Conservation (phyloP, 1,140 invertebrate species). For the Ladona fulva region DNA sequence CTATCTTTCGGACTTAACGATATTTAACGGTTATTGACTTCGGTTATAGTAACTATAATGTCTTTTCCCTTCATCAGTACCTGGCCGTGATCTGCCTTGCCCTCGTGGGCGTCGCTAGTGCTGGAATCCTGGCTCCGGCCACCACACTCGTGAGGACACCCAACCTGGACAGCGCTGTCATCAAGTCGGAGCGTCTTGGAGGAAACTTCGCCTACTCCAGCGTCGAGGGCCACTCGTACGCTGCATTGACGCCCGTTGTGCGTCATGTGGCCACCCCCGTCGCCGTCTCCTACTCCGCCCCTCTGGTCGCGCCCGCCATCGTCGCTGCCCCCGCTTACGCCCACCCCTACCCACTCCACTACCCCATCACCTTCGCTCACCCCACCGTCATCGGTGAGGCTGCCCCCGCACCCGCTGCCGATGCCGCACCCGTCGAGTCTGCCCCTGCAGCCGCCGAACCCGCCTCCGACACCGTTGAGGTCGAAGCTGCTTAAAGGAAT, state of each 20-base stretch:
- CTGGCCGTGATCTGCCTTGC: neutral
- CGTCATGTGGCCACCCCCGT: conserved; percentile 32
- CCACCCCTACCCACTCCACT: neutral
- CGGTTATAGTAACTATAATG: too few relatives aligned
- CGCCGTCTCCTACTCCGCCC: conserved; percentile 31
- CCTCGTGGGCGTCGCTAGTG: conserved; percentile 24
- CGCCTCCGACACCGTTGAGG: neutral
- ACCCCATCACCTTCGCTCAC: neutral
- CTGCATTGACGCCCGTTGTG: conserved; percentile 38
- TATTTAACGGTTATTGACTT: too few relatives aligned
- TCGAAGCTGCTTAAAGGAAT: neutral
- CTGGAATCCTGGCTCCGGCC: conserved; percentile 27
- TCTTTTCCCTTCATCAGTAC: neutral
- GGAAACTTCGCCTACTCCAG: conserved; percentile 47
- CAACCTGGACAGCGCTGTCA: conserved; percentile 41
- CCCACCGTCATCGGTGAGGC: neutral
- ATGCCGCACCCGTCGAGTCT: neutral
- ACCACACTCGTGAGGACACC: conserved; percentile 38
- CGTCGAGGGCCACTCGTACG: conserved; percentile 44
- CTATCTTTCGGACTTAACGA: too few relatives aligned
- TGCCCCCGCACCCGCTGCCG: neutral
- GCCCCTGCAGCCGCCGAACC: neutral
- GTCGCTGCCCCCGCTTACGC: neutral
- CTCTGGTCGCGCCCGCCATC: conserved; percentile 24
- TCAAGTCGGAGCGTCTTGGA: conserved; percentile 42